Evolutionary conservation across 2,888 invertebrate genomes (phyloP), one percentile per base, ranked within the genome.

Genomic region (Phengaris alcon): DNA sequence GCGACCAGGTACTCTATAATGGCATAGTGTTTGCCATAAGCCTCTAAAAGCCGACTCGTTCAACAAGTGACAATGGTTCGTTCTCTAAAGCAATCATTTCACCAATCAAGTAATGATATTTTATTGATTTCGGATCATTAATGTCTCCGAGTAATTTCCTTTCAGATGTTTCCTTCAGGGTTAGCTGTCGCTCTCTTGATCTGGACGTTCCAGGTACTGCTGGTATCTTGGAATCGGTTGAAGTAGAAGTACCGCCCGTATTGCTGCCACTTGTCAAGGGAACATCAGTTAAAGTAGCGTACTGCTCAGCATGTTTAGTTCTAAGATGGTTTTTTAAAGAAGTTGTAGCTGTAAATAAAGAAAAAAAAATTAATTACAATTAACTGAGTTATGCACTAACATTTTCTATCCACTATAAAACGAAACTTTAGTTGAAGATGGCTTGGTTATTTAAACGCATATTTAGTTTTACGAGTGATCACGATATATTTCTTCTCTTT

Each of bases 21-120:
- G 75, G 79, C 54, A 82, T 54, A 15, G 82, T 80, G 78, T 81
- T 73, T 77, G 80, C 64, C 48, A 83, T 12, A 46, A 84, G 82
- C 74, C 82, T 80, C 35, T 73, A 78, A 76, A 83, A 85, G 8
- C 84, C 84, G 22, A 77, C 75, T 51, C 77, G 74, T 78, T 85
- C 82, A 73, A 84, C 82, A n/a, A 85, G 77, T 46, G 77, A 78
- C 5, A 83, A 77, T 54, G 84, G 82, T 6, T 77, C 77, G 35
- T 76, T 78, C 55, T 77, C 78, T n/a, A 77, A 73, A n/a, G 78
- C 75, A 72, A 78, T 77, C 76, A 77, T 79, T 77, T 78, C 78
- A n/a, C 75, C 79, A 54, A 80, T 77, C 69, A 78, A 79, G 57
- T 78, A 79, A 76, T 79, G 77, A 77, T 76, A 78, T 77, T 78